Evolutionary conservation across 2,797 vertebrate species (phyloP).

Genomic region (Petrocephalus sullivani): DNA sequence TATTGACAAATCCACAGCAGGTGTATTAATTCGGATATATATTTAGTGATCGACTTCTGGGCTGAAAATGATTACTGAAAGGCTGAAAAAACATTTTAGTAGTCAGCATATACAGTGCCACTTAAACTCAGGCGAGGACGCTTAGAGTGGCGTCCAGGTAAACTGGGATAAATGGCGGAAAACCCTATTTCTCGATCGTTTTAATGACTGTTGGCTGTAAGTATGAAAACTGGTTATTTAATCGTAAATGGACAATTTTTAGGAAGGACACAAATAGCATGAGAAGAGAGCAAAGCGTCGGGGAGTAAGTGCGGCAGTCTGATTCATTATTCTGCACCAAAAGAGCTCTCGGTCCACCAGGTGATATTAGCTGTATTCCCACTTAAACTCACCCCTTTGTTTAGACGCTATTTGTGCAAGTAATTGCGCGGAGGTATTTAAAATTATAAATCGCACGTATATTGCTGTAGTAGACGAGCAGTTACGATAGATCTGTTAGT

Average conservation of each 20-base stretch:
- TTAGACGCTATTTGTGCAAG: background rate
- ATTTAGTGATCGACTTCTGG: background rate
- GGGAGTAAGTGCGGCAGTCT: background rate
- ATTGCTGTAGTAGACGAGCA: background rate
- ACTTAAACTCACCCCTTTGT: background rate
- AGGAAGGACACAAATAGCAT: background rate
- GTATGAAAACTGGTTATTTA: background rate
- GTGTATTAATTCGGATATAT: background rate
- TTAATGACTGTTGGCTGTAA: background rate
- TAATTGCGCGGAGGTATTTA: background rate
- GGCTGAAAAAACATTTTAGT: background rate
- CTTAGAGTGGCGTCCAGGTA: background rate
- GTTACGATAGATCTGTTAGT: background rate
- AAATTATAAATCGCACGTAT: background rate
- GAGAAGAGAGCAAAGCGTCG: background rate
- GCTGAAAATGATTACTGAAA: background rate
- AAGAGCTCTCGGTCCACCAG: background rate
- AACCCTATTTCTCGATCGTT: background rate
- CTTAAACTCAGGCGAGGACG: background rate
- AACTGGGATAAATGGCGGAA: background rate
- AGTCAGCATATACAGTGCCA: background rate
- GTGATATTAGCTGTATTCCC: slow-evolving; percentile 16
- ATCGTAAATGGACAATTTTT: background rate
- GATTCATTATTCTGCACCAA: slow-evolving; percentile 19
- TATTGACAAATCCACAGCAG: background rate